Evolutionary conservation across 1,140 invertebrate species (phyloP), one percentile per base, ranked within the genome.

Genomic region (Diorhabda carinulata): DNA sequence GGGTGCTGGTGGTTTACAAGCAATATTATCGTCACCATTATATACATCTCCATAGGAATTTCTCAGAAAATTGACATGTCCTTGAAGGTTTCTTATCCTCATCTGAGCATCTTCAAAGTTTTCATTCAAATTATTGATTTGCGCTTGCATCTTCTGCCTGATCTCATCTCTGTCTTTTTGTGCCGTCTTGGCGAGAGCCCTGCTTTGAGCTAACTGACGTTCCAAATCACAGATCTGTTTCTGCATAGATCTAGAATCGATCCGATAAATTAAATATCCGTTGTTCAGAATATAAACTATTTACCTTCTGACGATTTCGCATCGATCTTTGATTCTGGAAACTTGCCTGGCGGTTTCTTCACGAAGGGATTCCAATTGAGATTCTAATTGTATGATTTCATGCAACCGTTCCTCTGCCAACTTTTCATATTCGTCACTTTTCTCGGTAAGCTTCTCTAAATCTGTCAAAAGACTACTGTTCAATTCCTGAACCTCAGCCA

Each of bases 301-400:
- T 52, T 4, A 52, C 72, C 82, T 79, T 47, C 86, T 82, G 2
- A 87, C 81, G 2, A 83, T 82, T 70, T 92, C 90, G 6, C 86
- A 87, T 52, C 89, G 83, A 43, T 79, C 78, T 57, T 78, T 79
- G 8, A 71, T 79, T 57, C 78, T 67, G 0, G 78, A 84, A 0
- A 92, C 84, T 69, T 91, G 90, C 60, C 90, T 82, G 0, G 90
- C 89, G 0, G 89, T 89, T 73, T 92, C 90, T 63, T 91, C 88
- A 3, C 90, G 80, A 5, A 90, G 82, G 43, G 86, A 85, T 67
- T 91, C 90, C 57, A 91, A 77, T 75, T 90, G 88, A 0, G 87
- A 86, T 9, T 86, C 85, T 1, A 91, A 78, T 72, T 89, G 87
- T 3, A 81, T 78, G 41, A 84, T 81, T 77, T 87, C 85, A 66